A percentile compares a stretch with the other conserved stretches of the same genome.
These are phyloP conservation scores for Numida meleagris DNA, from an alignment of 2,113 vertebrate species.

Conservation along the genomic window DNA sequence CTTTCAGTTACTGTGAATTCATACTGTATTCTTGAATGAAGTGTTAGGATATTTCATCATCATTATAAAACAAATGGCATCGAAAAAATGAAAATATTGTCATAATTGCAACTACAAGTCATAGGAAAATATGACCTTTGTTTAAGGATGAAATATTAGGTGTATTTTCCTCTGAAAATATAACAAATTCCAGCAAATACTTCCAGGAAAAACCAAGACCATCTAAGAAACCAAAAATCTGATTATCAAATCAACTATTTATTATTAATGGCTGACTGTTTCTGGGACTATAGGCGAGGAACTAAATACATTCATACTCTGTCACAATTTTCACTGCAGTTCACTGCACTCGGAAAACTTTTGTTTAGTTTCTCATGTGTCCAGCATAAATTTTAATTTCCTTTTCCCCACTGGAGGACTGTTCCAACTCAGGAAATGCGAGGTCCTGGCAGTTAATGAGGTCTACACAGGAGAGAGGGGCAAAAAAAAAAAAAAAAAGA, in stretches of 20 bases:
- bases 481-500: too few species aligned
- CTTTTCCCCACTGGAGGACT: conserved; percentile 2
- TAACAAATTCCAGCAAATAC: neutral
- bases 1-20: neutral
- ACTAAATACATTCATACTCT: neutral
- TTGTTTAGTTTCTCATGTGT: neutral
- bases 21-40: neutral
- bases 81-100: conserved; percentile 63
- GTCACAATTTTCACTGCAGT: neutral
- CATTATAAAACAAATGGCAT: conserved; percentile 75
- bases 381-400: neutral
- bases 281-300: neutral
- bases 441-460: neutral
- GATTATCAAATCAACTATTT: neutral
- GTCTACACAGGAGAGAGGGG: neutral
- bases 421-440: neutral
- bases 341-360: neutral
- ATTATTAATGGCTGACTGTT: neutral
- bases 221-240: neutral
- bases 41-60: conserved; percentile 76
- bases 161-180: neutral
- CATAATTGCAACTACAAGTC: conserved; percentile 57
- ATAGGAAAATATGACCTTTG: conserved; percentile 61
- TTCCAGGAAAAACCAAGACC: neutral
- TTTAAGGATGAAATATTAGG: neutral